Base-by-base conservation (phyloP, 2,113 vertebrate genomes). In the Urocitellus parryii region DNA sequence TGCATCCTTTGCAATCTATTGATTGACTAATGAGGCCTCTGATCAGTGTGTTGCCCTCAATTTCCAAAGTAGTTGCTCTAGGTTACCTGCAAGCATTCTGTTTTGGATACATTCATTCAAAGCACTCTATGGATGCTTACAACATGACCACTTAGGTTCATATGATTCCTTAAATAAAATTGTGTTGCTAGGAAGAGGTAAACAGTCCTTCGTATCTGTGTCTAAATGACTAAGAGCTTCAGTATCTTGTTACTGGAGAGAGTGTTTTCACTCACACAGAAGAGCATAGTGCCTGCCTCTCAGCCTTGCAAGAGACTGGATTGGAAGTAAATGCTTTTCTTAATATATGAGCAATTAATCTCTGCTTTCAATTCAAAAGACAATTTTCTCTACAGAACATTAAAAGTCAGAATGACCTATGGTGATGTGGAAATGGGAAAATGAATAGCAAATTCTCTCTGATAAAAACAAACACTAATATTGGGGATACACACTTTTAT, bases 51-150 rank as follows among this genome's bases (percentile, higher is more conserved):
- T 27, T 27, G 5, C 5, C 2, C 37, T 39, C 45, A 18, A n/a
- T 17, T 53, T 22, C 72, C 14, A 32, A 3, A 6, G 1, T 4
- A 0, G 12, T 34, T 37, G 32, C 20, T 1, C 24, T 74, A 4
- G 14, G 0, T 4, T 8, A 1, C 34, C 18, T 18, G 0, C 0
- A 27, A 20, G 1, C 0, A 24, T 34, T 42, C 34, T 85, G 22
- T 56, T 34, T 3, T 9, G 3, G 11, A 12, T 8, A 22, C 24
- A 11, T 32, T 5, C 12, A 8, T 45, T 14, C 0, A 4, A 4
- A 1, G 48, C 22, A 17, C 5, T 3, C 37, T 14, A 2, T 24
- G 48, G 34, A 20, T 29, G 25, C 51, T 37, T 7, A 27, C 9
- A 37, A 27, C 45, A 24, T 14, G 3, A 17, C 39, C 12, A 22